Base-by-base conservation (phyloP, 2,113 vertebrate species). In the Chitala chitala region DNA sequence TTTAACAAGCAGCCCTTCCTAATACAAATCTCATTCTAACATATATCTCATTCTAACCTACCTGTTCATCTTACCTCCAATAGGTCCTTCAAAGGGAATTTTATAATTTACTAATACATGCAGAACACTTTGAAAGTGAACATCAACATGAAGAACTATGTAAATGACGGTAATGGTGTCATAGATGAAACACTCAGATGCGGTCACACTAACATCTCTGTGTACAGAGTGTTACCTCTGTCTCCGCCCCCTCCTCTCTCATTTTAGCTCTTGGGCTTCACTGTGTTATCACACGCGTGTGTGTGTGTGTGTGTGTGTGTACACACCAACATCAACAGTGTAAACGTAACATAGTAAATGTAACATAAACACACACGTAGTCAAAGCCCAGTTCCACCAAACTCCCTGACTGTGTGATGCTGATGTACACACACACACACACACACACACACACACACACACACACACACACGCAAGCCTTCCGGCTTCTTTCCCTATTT, bases 401-500 rank as follows among this genome's bases (percentile, higher is more conserved):
- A 59, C 24, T 51, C 68, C 9, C 36, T 66, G 33, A 9, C 1
- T 40, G 55, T 72, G 55, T 76, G 9, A 53, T n/a, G n/a, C n/a
- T n/a, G n/a, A 15, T 53, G 50, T 20, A 53, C 22, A 12, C 56
- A 59, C 6, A 33, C 48, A 51, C 48, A 51, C 48, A 12, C 26
- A 55, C 29, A 65, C 58, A 55, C 51, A 59, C 13, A 42, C 61
- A 58, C 64, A 53, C 29, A 59, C 44, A n/a, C 24, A 70, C 38
- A 66, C 15, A 46, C 53, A 56, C 46, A 38, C 55, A 44, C 58
- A 50, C 31, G 36, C 10, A 73, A 55, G 69, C 48, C 56, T 77
- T 63, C 61, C 55, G 77, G 74, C 69, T 56, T 54, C 76, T 74
- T 78, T 79, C 77, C 82, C 82, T 82, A 84, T 84, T 82, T 84